These are phyloP conservation scores for Callopanchax toddi DNA, from an alignment of 2,113 vertebrate species.

Conservation along the genomic window DNA sequence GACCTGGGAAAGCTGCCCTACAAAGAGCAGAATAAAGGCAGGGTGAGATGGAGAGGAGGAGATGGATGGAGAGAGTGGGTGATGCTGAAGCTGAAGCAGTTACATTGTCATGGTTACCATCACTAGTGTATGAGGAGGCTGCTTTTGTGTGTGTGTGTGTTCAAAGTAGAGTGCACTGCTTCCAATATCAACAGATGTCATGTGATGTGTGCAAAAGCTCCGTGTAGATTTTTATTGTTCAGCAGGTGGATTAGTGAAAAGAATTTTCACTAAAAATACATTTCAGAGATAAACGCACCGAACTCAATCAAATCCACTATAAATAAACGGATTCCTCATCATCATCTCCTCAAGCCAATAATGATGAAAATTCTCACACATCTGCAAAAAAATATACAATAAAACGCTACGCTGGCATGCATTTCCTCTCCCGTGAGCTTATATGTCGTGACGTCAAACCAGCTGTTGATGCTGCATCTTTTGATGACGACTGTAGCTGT, in stretches of 20 bases:
- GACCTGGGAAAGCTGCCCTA: slow-evolving; percentile 43
- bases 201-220: slow-evolving; percentile 60
- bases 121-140: slow-evolving; percentile 32
- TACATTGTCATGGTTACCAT: slow-evolving; percentile 76
- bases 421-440: slow-evolving; percentile 20
- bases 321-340: slow-evolving; percentile 15
- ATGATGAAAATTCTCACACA: slow-evolving; percentile 6
- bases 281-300: neutral
- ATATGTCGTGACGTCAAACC: slow-evolving; percentile 41
- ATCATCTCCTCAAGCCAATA: slow-evolving; percentile 2
- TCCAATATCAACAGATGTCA: slow-evolving; percentile 62
- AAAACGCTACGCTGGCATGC: neutral
- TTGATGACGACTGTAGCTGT: slow-evolving; percentile 22
- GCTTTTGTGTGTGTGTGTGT: slow-evolving; percentile 12
- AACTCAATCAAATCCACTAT: slow-evolving; percentile 17
- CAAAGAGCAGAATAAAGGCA: slow-evolving; percentile 50
- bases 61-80: slow-evolving; percentile 66
- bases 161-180: slow-evolving; percentile 33
- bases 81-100: slow-evolving; percentile 67
- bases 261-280: too few species aligned
- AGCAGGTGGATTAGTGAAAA: too few species aligned
- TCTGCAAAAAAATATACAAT: neutral
- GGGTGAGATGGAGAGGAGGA: slow-evolving; percentile 55
- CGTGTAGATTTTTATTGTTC: slow-evolving; percentile 10
- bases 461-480: slow-evolving; percentile 23